phyloP scores from a whole-genome alignment of 1,140 invertebrate species.

The Eufriesea mexicana region DNA sequence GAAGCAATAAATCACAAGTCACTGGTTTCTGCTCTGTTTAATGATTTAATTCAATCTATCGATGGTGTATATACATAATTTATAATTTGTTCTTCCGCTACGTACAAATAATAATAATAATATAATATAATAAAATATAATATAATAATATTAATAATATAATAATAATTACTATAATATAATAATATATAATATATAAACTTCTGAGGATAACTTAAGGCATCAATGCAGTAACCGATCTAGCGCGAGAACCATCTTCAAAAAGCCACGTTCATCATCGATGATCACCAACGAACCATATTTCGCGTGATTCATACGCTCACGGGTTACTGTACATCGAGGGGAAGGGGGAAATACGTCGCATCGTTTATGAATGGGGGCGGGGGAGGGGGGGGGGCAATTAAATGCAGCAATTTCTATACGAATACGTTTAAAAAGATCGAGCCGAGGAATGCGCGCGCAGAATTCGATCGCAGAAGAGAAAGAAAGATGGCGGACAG shows the following conservation, averaged over 20 bases:
- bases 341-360: background rate
- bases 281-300: background rate
- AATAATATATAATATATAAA: constrained; percentile 70
- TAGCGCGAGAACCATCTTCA: constrained; percentile 26
- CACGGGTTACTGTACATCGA: constrained; percentile 39
- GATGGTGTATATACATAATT: constrained; percentile 76
- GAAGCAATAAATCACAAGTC: constrained; percentile 17
- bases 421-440: constrained; percentile 15
- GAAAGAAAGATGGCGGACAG: constrained; percentile 6
- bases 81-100: constrained; percentile 74
- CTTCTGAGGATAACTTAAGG: constrained; percentile 64
- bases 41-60: constrained; percentile 71
- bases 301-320: background rate
- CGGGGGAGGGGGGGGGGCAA: no score
- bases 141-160: constrained; percentile 67
- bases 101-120: constrained; percentile 73
- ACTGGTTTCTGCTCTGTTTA: constrained; percentile 54
- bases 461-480: background rate
- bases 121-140: constrained; percentile 66
- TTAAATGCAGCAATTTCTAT: constrained; percentile 37
- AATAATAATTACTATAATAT: constrained; percentile 63
- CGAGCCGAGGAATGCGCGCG: constrained; percentile 9
- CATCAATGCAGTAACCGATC: constrained; percentile 30
- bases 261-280: no score
- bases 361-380: background rate